Base-by-base conservation (phyloP, 2,888 invertebrate genomes). In the Pelosia muscerda region DNA sequence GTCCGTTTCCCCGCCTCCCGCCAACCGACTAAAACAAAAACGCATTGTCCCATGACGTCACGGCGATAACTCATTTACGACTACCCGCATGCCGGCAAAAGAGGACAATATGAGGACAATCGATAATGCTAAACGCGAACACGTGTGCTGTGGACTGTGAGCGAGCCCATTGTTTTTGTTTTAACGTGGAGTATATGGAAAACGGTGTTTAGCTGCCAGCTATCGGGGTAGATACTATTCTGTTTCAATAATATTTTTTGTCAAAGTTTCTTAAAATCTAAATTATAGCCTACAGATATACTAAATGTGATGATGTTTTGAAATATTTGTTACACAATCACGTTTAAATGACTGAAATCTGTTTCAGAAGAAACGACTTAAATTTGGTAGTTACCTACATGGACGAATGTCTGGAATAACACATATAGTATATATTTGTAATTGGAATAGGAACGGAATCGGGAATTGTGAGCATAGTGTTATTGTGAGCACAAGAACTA, bases 51-150 rank as follows among this genome's bases (percentile, higher is more conserved):
- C 88, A 86, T 90, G 89, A 90, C 91, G 89, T 90, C 90, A 90
- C 85, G 72, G 81, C 84, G 91, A 86, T 92, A 92, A 90, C 90
- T 88, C 88, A 87, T 88, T 89, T 87, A 84, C 85, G 78, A 83
- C 83, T 84, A 90, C 93, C 93, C 93, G 93, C 93, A 93, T 93
- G 84, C 73, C 78, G 79, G 71, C 62, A 76, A 86, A 86, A 87
- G 88, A 90, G 90, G 88, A 90, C 90, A 89, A 88, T 89, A 84
- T 89, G 88, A 90, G 87, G 86, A 89, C 89, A 90, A 92, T 92
- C 93, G 93, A 93, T 94, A 93, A 92, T 91, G 86, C 88, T 89
- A 88, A 90, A 89, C 89, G 81, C 78, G 88, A 84, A 88, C 92
- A 93, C 93, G 93, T 92, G 93, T 88, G 86, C 86, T 77, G 77